Conservation (phyloP, 35 echinoderm and acorn worm genomes). For the Patiria miniata region DNA sequence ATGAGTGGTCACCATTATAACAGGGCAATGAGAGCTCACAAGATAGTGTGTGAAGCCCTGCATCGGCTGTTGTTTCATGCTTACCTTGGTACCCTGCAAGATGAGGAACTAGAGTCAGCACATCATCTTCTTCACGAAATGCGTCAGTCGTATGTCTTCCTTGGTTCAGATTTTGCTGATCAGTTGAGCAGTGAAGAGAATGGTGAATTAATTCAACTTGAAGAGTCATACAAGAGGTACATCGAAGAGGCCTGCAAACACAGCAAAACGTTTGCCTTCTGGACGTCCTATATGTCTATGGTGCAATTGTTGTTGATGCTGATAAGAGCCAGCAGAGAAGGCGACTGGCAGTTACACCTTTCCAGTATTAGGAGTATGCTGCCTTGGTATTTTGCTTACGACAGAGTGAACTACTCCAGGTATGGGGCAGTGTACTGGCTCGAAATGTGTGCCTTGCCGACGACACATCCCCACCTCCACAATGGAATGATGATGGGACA, state of each 20-base stretch:
- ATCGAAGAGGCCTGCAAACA: not conserved
- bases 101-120: constrained; percentile 9
- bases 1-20: constrained; percentile 68
- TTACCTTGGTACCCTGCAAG: constrained; percentile 42
- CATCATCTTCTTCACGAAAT: not conserved
- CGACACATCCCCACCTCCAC: constrained; percentile 51
- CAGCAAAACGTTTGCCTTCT: constrained; percentile 43
- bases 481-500: constrained; percentile 39
- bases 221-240: too few relatives aligned
- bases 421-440: constrained; percentile 76
- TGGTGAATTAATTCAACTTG: not conserved
- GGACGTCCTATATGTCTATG: constrained; percentile 69
- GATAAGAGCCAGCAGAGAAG: constrained; percentile 47
- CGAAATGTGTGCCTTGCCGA: constrained; percentile 58
- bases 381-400: constrained; percentile 66
- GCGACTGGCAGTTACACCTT: constrained; percentile 73
- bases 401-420: constrained; percentile 57
- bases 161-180: not conserved
- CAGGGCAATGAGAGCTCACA: constrained; percentile 57
- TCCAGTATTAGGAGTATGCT: constrained; percentile 33
- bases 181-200: not conserved
- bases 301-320: constrained; percentile 36
- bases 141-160: not conserved
- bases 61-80: constrained; percentile 40
- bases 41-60: constrained; percentile 62